A percentile compares a stretch with the other conserved stretches of the same genome.
phyloP scores from a whole-genome alignment of 2,113 vertebrate species.

The Tupaia chinensis region DNA sequence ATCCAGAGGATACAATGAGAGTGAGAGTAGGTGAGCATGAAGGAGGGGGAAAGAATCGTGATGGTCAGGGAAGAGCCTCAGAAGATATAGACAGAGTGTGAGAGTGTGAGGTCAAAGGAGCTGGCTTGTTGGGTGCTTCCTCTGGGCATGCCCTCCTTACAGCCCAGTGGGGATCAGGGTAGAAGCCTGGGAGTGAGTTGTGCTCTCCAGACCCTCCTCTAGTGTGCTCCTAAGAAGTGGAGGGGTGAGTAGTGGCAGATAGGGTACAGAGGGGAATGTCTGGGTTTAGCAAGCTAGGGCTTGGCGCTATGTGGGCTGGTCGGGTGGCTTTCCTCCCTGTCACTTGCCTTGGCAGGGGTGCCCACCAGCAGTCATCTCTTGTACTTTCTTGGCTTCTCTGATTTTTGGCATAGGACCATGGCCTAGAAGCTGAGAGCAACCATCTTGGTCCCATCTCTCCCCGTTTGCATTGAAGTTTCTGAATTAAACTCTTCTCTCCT shows the following conservation, averaged over 20 bases:
- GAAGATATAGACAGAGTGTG: too few relatives aligned
- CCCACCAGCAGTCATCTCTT: background rate
- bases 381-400: background rate
- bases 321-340: background rate
- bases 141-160: background rate
- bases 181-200: background rate
- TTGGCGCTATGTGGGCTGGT: fast-evolving
- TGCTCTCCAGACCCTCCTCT: background rate
- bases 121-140: background rate
- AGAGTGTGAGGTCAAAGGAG: background rate
- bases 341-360: background rate
- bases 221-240: background rate
- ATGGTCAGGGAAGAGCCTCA: background rate
- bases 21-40: too few relatives aligned
- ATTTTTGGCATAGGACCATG: background rate
- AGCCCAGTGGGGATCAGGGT: background rate
- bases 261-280: fast-evolving
- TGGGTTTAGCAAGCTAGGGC: background rate
- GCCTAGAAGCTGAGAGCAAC: background rate
- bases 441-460: too few relatives aligned
- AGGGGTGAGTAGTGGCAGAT: background rate
- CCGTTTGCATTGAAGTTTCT: background rate
- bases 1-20: background rate
- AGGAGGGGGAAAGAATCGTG: background rate
- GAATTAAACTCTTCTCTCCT: background rate